phyloP scores from a whole-genome alignment of 2,888 invertebrate genomes.

The Dysmachus trigonus region DNA sequence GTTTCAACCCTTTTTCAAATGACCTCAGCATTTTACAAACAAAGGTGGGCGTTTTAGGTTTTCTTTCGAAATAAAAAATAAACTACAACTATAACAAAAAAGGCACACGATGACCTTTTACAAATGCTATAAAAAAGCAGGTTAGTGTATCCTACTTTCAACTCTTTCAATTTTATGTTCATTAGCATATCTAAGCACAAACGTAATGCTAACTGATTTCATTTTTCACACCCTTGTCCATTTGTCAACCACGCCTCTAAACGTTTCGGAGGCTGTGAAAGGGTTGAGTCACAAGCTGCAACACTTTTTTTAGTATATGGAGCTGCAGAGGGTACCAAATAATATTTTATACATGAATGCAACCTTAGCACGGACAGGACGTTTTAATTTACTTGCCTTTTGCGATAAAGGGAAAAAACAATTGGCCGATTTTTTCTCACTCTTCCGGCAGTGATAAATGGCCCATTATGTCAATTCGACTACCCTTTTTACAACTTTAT shows the following conservation, averaged over 20 bases:
- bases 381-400: background rate
- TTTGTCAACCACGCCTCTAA: slow-evolving; percentile 27
- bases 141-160: background rate
- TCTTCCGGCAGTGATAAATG: background rate
- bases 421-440: background rate
- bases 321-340: background rate
- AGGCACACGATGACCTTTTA: slow-evolving; percentile 27
- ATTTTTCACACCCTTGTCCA: slow-evolving; percentile 34
- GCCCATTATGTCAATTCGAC: background rate
- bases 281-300: slow-evolving; percentile 32
- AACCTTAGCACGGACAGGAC: background rate
- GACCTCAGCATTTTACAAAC: slow-evolving; percentile 32
- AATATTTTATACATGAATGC: background rate
- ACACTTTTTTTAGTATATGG: background rate
- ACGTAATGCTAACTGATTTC: background rate
- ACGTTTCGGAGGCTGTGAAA: background rate
- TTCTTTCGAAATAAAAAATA: background rate
- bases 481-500: slow-evolving; percentile 21
- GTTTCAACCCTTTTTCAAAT: slow-evolving; percentile 29
- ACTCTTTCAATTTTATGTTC: background rate
- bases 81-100: background rate
- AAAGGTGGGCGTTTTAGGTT: slow-evolving; percentile 12
- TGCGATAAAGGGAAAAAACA: background rate
- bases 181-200: slow-evolving; percentile 22
- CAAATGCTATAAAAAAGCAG: background rate